Evolutionary conservation across 2,113 vertebrate genomes (phyloP).

Genomic region (Chaetodon trifascialis): DNA sequence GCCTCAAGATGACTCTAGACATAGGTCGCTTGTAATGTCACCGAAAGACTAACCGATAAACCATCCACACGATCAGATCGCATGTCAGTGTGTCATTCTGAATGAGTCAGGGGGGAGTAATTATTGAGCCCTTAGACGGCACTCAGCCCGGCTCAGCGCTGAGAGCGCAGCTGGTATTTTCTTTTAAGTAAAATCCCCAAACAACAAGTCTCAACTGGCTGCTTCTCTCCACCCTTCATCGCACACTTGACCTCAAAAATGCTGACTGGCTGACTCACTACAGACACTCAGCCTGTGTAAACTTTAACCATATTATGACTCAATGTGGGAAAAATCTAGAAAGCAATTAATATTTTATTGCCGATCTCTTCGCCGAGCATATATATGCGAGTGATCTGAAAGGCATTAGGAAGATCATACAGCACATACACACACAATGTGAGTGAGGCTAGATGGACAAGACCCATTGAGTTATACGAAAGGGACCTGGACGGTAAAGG

Average conservation of each 20-base stretch:
- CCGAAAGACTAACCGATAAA: conserved; percentile 49
- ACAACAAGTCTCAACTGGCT: conserved; percentile 77
- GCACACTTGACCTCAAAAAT: conserved; percentile 78
- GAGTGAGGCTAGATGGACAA: conserved; percentile 30
- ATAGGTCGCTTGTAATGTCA: conserved; percentile 35
- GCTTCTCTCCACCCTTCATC: conserved; percentile 57
- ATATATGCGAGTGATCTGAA: conserved; percentile 33
- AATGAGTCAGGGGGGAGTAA: conserved; percentile 67
- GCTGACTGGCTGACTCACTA: conserved; percentile 70
- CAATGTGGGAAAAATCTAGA: conserved; percentile 50
- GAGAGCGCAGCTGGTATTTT: conserved; percentile 66
- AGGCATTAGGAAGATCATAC: conserved; percentile 23
- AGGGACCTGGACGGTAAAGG: conserved; percentile 35
- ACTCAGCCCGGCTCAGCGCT: conserved; percentile 39
- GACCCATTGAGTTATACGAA: conserved; percentile 50
- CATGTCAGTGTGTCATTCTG: conserved; percentile 58
- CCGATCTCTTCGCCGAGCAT: conserved; percentile 14
- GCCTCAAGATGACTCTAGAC: conserved; percentile 47
- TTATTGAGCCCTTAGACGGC: conserved; percentile 55
- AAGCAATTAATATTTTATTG: conserved; percentile 56
- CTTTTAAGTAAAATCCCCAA: conserved; percentile 71
- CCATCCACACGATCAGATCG: conserved; percentile 53
- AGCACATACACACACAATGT: background rate
- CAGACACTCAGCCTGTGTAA: conserved; percentile 56
- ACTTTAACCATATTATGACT: conserved; percentile 60